These are phyloP conservation scores for Rhinolophus ferrumequinum DNA, from an alignment of 2,113 vertebrate species.

Conservation along the genomic window DNA sequence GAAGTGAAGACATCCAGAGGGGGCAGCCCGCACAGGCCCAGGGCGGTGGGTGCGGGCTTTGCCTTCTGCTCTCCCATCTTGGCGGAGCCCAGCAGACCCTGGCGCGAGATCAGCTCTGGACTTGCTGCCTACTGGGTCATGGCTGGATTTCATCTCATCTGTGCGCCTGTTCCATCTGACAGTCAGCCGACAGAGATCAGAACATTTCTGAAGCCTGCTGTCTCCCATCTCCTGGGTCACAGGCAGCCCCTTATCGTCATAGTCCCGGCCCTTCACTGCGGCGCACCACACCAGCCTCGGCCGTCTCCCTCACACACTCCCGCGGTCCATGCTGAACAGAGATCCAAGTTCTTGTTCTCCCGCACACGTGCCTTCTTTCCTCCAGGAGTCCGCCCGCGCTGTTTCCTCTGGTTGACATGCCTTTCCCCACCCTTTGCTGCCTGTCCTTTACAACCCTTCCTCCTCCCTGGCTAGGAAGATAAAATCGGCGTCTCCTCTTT, in stretches of 20 bases:
- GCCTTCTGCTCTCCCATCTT: neutral
- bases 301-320: neutral
- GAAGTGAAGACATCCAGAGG: neutral
- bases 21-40: neutral
- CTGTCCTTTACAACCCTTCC: neutral
- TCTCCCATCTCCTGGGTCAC: neutral
- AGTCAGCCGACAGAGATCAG: neutral
- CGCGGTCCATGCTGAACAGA: neutral
- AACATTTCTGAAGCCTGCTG: neutral
- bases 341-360: neutral
- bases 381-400: neutral
- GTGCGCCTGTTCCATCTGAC: neutral
- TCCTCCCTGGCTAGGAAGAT: neutral
- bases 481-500: neutral
- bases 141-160: neutral
- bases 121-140: neutral
- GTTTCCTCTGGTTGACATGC: neutral
- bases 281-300: rapidly evolving
- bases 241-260: rapidly evolving
- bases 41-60: neutral
- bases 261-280: too few species aligned
- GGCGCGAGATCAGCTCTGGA: rapidly evolving
- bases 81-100: neutral
- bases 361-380: neutral
- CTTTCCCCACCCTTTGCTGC: neutral